Evolutionary conservation across 2,888 invertebrate species (phyloP).

Genomic region (Meloe dianella): DNA sequence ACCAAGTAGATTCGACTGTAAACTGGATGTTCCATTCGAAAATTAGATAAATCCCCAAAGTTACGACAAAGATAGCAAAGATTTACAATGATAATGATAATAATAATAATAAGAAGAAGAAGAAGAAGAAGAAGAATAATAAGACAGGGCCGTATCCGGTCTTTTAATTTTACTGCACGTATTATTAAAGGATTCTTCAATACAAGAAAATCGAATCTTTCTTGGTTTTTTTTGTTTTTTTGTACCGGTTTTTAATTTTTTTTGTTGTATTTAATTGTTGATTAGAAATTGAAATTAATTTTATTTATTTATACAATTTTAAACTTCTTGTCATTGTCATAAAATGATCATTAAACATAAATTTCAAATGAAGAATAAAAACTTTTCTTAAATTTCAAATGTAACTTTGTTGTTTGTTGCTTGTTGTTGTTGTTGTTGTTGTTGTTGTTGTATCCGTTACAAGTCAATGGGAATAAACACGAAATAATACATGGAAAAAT

Average conservation of each 20-base stretch:
- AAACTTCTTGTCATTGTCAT: background rate
- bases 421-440: background rate
- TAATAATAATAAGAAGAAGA: too few relatives aligned
- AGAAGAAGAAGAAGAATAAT: background rate
- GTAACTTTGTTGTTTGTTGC: constrained; percentile 42
- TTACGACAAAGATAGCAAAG: too few relatives aligned
- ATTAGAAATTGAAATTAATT: background rate
- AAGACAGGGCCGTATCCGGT: too few relatives aligned
- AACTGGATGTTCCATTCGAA: too few relatives aligned
- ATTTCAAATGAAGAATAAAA: constrained; percentile 9
- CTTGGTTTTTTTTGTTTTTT: background rate
- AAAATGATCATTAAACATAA: background rate
- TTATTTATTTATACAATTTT: background rate
- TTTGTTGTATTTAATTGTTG: background rate
- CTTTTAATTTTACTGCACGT: background rate
- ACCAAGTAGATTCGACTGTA: too few relatives aligned
- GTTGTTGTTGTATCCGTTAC: background rate
- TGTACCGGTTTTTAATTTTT: too few relatives aligned
- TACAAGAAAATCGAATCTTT: too few relatives aligned
- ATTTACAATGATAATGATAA: background rate
- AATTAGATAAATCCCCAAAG: too few relatives aligned
- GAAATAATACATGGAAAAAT: too few relatives aligned
- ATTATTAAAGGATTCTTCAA: background rate
- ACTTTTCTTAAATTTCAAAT: constrained; percentile 8
- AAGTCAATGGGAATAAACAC: background rate